phyloP scores from a whole-genome alignment of 1,140 invertebrate genomes.

The Camponotus pennsylvanicus region DNA sequence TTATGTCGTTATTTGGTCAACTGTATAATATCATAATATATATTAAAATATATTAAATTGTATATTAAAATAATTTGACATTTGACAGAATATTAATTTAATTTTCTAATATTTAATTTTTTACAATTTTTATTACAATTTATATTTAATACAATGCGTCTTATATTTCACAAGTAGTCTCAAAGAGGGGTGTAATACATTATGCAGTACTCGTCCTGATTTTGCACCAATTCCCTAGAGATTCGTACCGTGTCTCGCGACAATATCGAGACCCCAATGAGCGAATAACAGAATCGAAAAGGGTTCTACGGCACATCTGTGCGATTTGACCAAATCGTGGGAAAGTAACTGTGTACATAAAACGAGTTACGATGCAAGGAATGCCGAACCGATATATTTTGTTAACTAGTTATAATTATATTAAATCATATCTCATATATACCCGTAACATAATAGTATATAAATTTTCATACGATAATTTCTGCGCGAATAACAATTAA shows the following conservation, averaged over 20 bases:
- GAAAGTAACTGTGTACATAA: slow-evolving; percentile 46
- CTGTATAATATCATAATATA: neutral
- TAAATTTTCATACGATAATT: slow-evolving; percentile 34
- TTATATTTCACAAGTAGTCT: neutral
- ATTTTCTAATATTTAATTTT: neutral
- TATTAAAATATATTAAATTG: neutral
- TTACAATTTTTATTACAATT: neutral
- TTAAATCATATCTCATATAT: neutral
- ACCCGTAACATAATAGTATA: slow-evolving; percentile 32
- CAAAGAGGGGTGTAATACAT: slow-evolving; percentile 11
- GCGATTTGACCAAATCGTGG: slow-evolving; percentile 66
- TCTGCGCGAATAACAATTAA: neutral
- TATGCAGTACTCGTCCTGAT: slow-evolving; percentile 53
- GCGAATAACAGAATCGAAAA: slow-evolving; percentile 47
- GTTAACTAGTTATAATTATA: neutral
- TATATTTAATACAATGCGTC: neutral
- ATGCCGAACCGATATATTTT: slow-evolving; percentile 28
- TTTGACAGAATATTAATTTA: neutral
- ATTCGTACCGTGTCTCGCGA: slow-evolving; percentile 23
- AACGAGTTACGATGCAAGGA: neutral
- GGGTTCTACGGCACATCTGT: slow-evolving; percentile 68
- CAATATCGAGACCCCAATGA: slow-evolving; percentile 13
- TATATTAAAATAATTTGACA: neutral
- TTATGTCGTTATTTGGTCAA: neutral
- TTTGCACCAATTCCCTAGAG: slow-evolving; percentile 66